Evolutionary conservation across 2,797 vertebrate genomes (phyloP).

Genomic region (Enteromius thamalakanensis): DNA sequence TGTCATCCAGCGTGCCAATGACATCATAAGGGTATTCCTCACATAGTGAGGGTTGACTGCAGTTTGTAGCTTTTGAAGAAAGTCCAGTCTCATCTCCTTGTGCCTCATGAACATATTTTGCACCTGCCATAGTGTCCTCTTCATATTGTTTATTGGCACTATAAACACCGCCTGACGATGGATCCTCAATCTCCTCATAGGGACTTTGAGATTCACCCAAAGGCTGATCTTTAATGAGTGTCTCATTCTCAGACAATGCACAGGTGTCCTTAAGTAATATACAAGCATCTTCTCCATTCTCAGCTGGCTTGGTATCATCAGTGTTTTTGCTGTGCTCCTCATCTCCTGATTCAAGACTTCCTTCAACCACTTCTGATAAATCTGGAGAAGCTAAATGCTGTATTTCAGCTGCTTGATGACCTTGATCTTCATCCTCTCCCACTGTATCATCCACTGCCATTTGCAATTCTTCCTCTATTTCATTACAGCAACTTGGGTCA

Average conservation of each 20-base stretch:
- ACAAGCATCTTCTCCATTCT: constrained; percentile 49
- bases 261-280: constrained; percentile 41
- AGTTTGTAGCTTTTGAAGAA: constrained; percentile 69
- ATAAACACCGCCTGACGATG: constrained; percentile 50
- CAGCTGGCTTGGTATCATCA: constrained; percentile 61
- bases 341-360: constrained; percentile 64
- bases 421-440: constrained; percentile 60
- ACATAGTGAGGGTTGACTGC: constrained; percentile 68
- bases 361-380: constrained; percentile 67
- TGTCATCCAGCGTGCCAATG: constrained; percentile 76
- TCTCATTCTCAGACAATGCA: constrained; percentile 61
- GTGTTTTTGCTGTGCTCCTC: constrained; percentile 68
- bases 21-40: constrained; percentile 80
- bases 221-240: constrained; percentile 54
- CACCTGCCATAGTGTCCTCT: constrained; percentile 53
- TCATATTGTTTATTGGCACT: constrained; percentile 48
- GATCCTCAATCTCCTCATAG: constrained; percentile 59
- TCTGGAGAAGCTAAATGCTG: constrained; percentile 68
- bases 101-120: constrained; percentile 55
- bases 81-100: constrained; percentile 54
- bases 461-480: constrained; percentile 43
- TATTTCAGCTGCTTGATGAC: constrained; percentile 32
- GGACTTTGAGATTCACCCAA: constrained; percentile 53
- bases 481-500: constrained; percentile 57
- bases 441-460: constrained; percentile 53